Evolutionary conservation across 2,888 invertebrate species (phyloP), one percentile per base, ranked within the genome.

Genomic region (Phyllotreta cruciferae): DNA sequence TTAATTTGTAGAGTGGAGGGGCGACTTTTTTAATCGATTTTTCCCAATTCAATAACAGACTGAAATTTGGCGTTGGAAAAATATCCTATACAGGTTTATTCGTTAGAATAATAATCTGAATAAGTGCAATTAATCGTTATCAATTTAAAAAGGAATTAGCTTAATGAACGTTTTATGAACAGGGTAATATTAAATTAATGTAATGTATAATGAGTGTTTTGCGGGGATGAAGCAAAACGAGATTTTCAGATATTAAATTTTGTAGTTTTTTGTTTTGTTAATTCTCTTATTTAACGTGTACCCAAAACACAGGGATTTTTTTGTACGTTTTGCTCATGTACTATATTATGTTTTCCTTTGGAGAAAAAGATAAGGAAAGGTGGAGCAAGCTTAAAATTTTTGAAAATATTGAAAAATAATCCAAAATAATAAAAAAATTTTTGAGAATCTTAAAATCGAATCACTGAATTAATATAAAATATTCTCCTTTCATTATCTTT

Each of bases 121-220:
- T 60, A 56, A 60, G 56, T 61, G 64, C 61, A 64, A 64, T 60
- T 60, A 64, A 50, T 47, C 44, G 56, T 52, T 34, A 38, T 55
- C 9, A 39, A 54, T 11, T 10, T 52, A 52, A 60, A 47, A 44
- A 54, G 45, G 10, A 49, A 44, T 55, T 55, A 47, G 57, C 41
- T 34, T 44, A 44, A 42, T 56, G 36, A 50, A 60, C 44, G 60
- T 56, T 64, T n/a, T 56, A 44, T 60, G 52, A 50, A 60, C 64
- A 64, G 64, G 64, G 64, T 64, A 57, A 10, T 55, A 35, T 35
- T 44, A 52, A 54, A 44, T 55, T 49, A 56, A 10, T 49, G 10
- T 35, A 47, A 24, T 8, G 10, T 49, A 7, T 7, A 35, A 35
- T 49, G 49, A 44, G 10, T 44, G 9, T 44, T 41, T 44, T 44